Evolutionary conservation across 2,113 vertebrate species (phyloP).

Genomic region (Talpa occidentalis): DNA sequence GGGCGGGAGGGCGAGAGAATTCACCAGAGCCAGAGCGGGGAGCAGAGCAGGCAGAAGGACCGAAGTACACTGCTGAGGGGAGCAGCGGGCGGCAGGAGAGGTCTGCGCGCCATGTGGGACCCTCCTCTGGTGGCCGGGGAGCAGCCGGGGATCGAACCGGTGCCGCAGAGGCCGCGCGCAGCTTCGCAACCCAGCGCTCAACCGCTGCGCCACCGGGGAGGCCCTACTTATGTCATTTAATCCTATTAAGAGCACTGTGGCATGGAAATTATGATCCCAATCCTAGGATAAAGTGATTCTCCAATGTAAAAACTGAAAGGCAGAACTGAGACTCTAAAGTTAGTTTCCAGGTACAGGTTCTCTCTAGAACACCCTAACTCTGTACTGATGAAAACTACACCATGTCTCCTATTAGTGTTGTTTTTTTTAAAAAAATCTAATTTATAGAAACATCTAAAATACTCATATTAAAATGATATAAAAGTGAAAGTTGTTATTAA

Average conservation of each 20-base stretch:
- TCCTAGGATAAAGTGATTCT: neutral
- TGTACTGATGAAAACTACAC: neutral
- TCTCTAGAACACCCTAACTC: constrained; percentile 4
- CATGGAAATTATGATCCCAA: neutral
- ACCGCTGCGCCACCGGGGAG: too few relatives aligned
- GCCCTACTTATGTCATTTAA: neutral
- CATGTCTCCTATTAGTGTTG: neutral
- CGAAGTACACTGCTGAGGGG: too few relatives aligned
- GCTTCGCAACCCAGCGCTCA: too few relatives aligned
- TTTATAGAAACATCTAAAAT: constrained; percentile 38
- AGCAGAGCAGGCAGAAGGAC: too few relatives aligned
- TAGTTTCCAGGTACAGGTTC: neutral
- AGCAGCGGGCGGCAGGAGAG: too few relatives aligned
- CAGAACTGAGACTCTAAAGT: neutral
- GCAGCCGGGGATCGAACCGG: too few relatives aligned
- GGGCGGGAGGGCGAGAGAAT: too few relatives aligned
- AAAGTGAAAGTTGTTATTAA: neutral
- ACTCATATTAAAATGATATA: constrained; percentile 23
- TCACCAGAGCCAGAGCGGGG: too few relatives aligned
- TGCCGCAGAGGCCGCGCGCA: too few relatives aligned
- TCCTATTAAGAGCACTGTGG: neutral
- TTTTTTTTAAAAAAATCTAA: neutral
- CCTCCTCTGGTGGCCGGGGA: too few relatives aligned
- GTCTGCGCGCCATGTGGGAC: too few relatives aligned
- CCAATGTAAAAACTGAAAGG: neutral